Evolutionary conservation across 2,113 vertebrate genomes (phyloP).

Genomic region (Rhagologus leucostigma): DNA sequence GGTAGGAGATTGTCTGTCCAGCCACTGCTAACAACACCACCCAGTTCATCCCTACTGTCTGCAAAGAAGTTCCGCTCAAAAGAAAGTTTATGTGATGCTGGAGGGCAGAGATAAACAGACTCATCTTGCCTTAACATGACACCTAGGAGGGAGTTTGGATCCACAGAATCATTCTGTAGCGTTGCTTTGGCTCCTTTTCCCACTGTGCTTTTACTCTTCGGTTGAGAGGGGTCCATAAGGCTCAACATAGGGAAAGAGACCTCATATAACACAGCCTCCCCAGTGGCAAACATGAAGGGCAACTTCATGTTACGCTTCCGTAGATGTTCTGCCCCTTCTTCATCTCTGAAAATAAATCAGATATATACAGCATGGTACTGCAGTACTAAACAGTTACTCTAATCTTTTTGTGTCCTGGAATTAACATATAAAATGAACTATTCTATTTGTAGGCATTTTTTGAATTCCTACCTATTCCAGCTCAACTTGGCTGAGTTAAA

Average conservation of each 20-base stretch:
- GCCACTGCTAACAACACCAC: not conserved
- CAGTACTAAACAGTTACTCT: not conserved
- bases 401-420: not conserved
- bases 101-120: conserved; percentile 76
- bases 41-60: conserved; percentile 38
- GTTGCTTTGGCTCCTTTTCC: conserved; percentile 49
- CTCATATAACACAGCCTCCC: conserved; percentile 83
- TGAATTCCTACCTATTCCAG: conserved; percentile 21
- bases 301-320: conserved; percentile 75
- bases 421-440: not conserved
- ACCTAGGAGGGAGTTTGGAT: conserved; percentile 76
- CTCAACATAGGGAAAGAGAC: conserved; percentile 41
- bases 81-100: conserved; percentile 61
- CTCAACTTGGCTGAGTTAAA: conserved; percentile 10
- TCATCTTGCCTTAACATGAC: conserved; percentile 79
- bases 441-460: conserved; percentile 26
- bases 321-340: conserved; percentile 82
- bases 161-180: conserved; percentile 44
- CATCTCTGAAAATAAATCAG: conserved; percentile 72
- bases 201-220: conserved; percentile 29
- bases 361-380: not conserved
- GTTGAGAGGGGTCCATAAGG: conserved; percentile 53
- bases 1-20: conserved; percentile 65
- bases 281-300: conserved; percentile 83
- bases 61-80: conserved; percentile 61